Base-by-base conservation (phyloP, 1,140 invertebrate genomes). In the Vollenhovia emeryi region DNA sequence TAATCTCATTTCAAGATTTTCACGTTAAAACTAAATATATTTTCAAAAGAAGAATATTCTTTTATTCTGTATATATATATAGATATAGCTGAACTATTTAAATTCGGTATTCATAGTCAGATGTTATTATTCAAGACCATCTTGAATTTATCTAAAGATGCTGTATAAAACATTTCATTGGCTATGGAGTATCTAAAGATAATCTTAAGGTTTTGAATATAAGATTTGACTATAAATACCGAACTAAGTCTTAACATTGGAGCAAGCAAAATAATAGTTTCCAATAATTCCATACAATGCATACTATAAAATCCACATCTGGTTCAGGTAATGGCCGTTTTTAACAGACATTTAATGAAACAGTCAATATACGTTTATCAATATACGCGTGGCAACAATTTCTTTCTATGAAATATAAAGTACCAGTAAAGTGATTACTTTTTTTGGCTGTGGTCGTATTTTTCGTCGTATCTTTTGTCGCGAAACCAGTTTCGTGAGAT, bases 401-500 rank as follows among this genome's bases (percentile, higher is more conserved):
- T 45, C 7, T 33, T 48, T 36, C 9, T 24, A 9, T 9, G 2
- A 55, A 71, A 40, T 43, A 48, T 6, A 21, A 66, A 62, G 3
- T n/a, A 45, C 18, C 13, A 24, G 50, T 55, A 18, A 36, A 33
- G 27, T 43, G 13, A 30, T 71, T 82, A 82, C 78, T 59, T 45
- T 82, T 43, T 82, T 71, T 0, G 76, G 11, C 27, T 30, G 64
- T 18, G 60, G 21, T 66, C 50, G 40, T 30, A 79, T 43, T 82
- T 24, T 71, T 71, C 50, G 76, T 21, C 87, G 90, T 30, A 94
- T 73, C 88, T 96, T 97, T 86, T 97, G 96, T 40, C 94, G 94
- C 9, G 78, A 30, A 13, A 97, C 95, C 94, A 97, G 94, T 71
- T 95, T 92, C 1, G 95, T 93, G 84, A 97, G 95, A 91, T 97